Evolutionary conservation across 2,797 vertebrate species (phyloP).

Genomic region (Artibeus lituratus): DNA sequence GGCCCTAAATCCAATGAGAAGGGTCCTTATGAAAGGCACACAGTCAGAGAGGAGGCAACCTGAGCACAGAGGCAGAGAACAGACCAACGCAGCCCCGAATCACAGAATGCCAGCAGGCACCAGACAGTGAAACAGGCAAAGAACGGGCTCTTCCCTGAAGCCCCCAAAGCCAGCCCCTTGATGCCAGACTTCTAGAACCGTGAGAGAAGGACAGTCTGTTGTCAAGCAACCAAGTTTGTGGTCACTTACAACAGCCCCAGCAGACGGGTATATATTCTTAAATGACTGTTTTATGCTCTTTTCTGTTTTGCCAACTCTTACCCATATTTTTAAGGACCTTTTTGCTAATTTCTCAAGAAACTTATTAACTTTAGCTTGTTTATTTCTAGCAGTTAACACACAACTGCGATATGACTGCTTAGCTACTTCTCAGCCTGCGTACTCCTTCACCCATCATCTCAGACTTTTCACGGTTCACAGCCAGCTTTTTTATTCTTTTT

Average conservation of each 20-base stretch:
- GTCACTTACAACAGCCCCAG: background rate
- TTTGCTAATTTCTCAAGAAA: constrained; percentile 45
- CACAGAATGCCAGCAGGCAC: background rate
- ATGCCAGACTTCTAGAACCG: background rate
- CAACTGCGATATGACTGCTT: background rate
- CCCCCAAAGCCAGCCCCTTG: background rate
- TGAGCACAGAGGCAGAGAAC: background rate
- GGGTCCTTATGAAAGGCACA: background rate
- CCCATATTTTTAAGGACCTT: background rate
- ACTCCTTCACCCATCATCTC: background rate
- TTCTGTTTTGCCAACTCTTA: background rate
- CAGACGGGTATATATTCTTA: background rate
- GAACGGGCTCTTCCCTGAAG: background rate
- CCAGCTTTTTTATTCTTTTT: background rate
- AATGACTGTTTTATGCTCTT: background rate
- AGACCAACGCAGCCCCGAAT: fast-evolving
- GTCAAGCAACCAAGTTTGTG: background rate
- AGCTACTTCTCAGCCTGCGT: background rate
- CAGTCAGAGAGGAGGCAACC: background rate
- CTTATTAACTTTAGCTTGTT: background rate
- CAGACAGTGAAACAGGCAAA: background rate
- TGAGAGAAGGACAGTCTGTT: background rate
- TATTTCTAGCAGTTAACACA: background rate
- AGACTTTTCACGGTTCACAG: background rate
- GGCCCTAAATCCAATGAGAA: background rate